These are phyloP conservation scores for Aphaenogaster floridana DNA, from an alignment of 1,140 invertebrate genomes.

Conservation along the genomic window DNA sequence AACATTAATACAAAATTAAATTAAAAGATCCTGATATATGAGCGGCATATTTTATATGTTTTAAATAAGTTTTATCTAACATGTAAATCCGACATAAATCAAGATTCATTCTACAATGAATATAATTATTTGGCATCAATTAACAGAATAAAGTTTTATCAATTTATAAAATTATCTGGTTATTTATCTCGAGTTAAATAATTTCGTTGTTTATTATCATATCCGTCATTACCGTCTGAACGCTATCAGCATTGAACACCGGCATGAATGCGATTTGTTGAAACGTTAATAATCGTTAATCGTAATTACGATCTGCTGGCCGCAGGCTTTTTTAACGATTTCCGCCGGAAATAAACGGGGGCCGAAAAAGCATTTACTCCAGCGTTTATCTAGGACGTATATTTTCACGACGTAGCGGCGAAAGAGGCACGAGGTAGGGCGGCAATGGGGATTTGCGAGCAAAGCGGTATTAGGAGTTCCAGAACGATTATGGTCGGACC, in stretches of 20 bases:
- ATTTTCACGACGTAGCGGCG: slow-evolving; percentile 59
- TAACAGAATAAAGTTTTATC: background rate
- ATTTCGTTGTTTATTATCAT: slow-evolving; percentile 20
- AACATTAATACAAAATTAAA: background rate
- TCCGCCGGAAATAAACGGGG: slow-evolving; percentile 48
- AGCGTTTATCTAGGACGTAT: slow-evolving; percentile 62
- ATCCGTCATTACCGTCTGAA: slow-evolving; percentile 12
- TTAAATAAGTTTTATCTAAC: background rate
- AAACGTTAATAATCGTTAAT: slow-evolving; percentile 61
- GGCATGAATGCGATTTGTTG: slow-evolving; percentile 40
- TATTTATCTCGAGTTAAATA: background rate
- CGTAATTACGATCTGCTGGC: slow-evolving; percentile 55
- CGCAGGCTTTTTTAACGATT: slow-evolving; percentile 60
- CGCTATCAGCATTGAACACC: slow-evolving; percentile 45
- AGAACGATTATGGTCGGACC: slow-evolving; percentile 60
- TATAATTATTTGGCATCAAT: background rate
- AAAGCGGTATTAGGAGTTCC: slow-evolving; percentile 64
- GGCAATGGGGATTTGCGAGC: slow-evolving; percentile 66
- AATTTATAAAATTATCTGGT: slow-evolving; percentile 12
- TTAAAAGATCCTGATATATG: background rate
- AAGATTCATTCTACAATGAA: background rate
- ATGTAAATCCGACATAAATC: background rate
- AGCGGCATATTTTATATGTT: background rate
- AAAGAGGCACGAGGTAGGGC: slow-evolving; percentile 59
- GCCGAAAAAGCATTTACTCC: slow-evolving; percentile 66